Evolutionary conservation across 1,140 invertebrate genomes (phyloP).

Genomic region (Mylabris phalerata): DNA sequence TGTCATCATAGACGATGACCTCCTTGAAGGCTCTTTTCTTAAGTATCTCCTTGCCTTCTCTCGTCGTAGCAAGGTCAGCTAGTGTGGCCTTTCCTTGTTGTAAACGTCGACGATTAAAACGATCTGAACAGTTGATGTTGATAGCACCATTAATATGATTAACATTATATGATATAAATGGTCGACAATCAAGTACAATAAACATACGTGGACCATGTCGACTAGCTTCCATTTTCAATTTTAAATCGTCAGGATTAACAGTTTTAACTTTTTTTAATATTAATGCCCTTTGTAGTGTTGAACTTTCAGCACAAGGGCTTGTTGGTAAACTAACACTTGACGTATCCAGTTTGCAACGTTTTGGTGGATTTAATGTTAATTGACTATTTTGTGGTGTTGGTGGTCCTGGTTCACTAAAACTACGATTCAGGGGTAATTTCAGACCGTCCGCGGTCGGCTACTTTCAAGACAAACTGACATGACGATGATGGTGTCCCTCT

Average conservation of each 20-base stretch:
- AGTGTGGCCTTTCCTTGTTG: constrained; percentile 60
- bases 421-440: constrained; percentile 53
- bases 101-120: constrained; percentile 62
- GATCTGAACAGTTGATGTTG: constrained; percentile 69
- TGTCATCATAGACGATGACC: constrained; percentile 65
- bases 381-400: constrained; percentile 23
- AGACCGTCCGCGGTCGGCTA: constrained; percentile 50
- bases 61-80: constrained; percentile 58
- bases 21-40: constrained; percentile 51
- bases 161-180: constrained; percentile 65
- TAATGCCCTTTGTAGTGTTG: constrained; percentile 48
- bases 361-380: constrained; percentile 38
- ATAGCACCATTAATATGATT: constrained; percentile 66
- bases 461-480: constrained; percentile 50
- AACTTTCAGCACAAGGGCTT: constrained; percentile 51
- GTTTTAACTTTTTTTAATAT: constrained; percentile 39
- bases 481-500: constrained; percentile 29
- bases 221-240: constrained; percentile 34
- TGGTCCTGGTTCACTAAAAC: constrained; percentile 54
- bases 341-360: constrained; percentile 52
- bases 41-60: constrained; percentile 58
- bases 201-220: constrained; percentile 36
- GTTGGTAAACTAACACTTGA: constrained; percentile 48
- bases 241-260: constrained; percentile 38
- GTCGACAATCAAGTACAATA: constrained; percentile 62